Percentiles rank a stretch among this genome's conserved stretches.
These are phyloP conservation scores for Drosophila burlai DNA, from an alignment of 1,140 invertebrate species.

Conservation along the genomic window DNA sequence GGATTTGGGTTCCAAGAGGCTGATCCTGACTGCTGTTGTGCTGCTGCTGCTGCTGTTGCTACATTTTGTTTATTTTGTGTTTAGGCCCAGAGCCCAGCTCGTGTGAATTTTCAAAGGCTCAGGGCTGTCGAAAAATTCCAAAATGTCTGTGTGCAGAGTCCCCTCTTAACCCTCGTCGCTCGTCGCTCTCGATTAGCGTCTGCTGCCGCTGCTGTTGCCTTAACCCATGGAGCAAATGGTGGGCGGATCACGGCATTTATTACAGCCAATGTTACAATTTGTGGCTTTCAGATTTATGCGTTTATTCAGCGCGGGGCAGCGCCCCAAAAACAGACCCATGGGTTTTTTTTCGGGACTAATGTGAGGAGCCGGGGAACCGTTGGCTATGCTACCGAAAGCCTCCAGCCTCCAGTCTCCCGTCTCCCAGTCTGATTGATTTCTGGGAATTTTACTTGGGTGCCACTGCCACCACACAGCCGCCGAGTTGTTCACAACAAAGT, in stretches of 20 bases:
- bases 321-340: slow-evolving; percentile 43
- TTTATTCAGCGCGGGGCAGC: slow-evolving; percentile 70
- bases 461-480: slow-evolving; percentile 51
- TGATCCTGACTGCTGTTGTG: slow-evolving; percentile 55
- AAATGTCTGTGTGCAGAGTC: slow-evolving; percentile 44
- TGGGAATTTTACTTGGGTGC: slow-evolving; percentile 62
- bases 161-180: slow-evolving; percentile 18
- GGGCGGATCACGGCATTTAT: slow-evolving; percentile 84
- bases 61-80: slow-evolving; percentile 84
- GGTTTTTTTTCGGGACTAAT: slow-evolving; percentile 17
- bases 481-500: slow-evolving; percentile 69
- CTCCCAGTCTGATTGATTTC: slow-evolving; percentile 77
- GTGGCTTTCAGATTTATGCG: slow-evolving; percentile 81
- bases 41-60: slow-evolving; percentile 23
- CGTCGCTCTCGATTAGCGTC: slow-evolving; percentile 69
- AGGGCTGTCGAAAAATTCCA: slow-evolving; percentile 79
- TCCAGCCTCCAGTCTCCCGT: slow-evolving; percentile 18
- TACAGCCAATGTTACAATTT: slow-evolving; percentile 85
- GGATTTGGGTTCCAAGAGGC: slow-evolving; percentile 23
- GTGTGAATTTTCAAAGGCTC: slow-evolving; percentile 83
- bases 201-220: slow-evolving; percentile 4
- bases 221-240: slow-evolving; percentile 74
- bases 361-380: slow-evolving; percentile 32
- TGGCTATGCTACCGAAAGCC: slow-evolving; percentile 74
- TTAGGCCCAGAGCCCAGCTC: slow-evolving; percentile 52